phyloP scores from a whole-genome alignment of 2,113 vertebrate genomes.

The Malurus alboscapulatus region DNA sequence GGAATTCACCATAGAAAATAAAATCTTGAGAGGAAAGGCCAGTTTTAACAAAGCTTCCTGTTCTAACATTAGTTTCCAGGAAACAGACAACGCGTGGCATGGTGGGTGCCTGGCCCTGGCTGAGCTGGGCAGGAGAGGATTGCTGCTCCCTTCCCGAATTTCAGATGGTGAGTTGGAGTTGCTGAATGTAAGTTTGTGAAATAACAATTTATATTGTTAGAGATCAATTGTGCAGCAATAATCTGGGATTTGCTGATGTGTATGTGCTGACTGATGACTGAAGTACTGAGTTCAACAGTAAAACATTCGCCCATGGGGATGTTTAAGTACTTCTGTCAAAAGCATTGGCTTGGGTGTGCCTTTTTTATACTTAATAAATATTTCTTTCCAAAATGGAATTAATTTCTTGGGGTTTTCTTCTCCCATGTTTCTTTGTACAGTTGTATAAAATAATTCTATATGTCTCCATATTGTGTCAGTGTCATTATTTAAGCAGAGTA shows the following conservation, averaged over 20 bases:
- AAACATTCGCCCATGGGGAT: background rate
- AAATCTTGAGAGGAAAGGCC: background rate
- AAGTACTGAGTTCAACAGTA: background rate
- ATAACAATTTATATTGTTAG: background rate
- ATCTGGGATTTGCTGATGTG: background rate
- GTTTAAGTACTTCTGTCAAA: constrained; percentile 7
- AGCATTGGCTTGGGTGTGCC: constrained; percentile 29
- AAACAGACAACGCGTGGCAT: constrained; percentile 92
- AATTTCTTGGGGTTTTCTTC: constrained; percentile 33
- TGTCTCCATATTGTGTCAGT: constrained; percentile 25
- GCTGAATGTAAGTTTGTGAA: background rate
- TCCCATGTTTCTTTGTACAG: background rate
- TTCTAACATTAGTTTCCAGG: constrained; percentile 84
- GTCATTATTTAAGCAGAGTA: constrained; percentile 6
- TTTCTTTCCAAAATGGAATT: constrained; percentile 38
- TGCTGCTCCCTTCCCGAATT: constrained; percentile 89
- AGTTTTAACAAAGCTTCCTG: background rate
- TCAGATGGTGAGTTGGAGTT: constrained; percentile 80
- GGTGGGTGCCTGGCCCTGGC: constrained; percentile 94
- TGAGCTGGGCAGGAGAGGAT: constrained; percentile 90
- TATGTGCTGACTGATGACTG: background rate
- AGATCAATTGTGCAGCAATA: background rate
- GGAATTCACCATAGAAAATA: background rate
- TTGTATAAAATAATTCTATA: constrained; percentile 4
- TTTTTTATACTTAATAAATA: constrained; percentile 48